These are phyloP conservation scores for Chironex yamaguchii DNA, from an alignment of 30 jellyfish, hydroid and myxozoan genomes.

Conservation along the genomic window DNA sequence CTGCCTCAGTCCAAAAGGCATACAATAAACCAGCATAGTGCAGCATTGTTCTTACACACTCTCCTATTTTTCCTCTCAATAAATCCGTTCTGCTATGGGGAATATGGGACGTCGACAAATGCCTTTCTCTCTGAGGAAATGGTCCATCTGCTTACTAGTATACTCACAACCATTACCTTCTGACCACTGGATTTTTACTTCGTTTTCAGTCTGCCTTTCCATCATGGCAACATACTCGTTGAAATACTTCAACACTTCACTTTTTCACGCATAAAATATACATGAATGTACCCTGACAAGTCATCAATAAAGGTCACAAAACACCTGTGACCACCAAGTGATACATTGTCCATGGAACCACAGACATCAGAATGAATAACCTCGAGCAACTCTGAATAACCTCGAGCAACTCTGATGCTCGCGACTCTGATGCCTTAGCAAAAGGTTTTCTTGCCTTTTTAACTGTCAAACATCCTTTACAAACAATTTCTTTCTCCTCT, in stretches of 20 bases:
- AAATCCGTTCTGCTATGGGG: not conserved
- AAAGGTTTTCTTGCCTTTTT: not conserved
- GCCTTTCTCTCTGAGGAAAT: not conserved
- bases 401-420: not conserved
- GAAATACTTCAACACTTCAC: not conserved
- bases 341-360: not conserved
- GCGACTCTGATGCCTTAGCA: not conserved
- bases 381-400: not conserved
- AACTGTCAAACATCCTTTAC: not conserved
- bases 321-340: not conserved
- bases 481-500: not conserved
- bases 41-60: not conserved
- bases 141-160: not conserved
- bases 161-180: not conserved
- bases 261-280: not conserved
- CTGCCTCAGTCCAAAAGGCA: not conserved
- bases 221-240: not conserved
- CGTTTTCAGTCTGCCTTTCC: not conserved
- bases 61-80: not conserved
- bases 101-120: not conserved
- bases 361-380: not conserved
- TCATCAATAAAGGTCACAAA: not conserved
- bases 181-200: not conserved
- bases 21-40: not conserved
- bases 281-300: not conserved